Base-by-base conservation (phyloP, 2,797 vertebrate species). In the Arrhamphus sclerolepis region DNA sequence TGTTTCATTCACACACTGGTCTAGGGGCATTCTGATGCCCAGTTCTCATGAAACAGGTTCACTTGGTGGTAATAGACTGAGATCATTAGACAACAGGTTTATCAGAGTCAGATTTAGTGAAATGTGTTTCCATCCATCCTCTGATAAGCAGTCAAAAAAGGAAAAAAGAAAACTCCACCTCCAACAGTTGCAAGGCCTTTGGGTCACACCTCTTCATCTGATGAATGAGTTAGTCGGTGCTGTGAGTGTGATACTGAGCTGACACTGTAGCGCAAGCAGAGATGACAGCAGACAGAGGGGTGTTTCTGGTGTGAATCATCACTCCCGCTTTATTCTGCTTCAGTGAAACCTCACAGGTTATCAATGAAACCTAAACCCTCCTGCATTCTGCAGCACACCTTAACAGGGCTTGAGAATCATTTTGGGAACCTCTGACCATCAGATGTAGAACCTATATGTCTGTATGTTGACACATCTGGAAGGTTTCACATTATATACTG, bases 251-350 rank as follows among this genome's bases (percentile, higher is more conserved):
- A 46, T 24, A 38, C 29, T 2, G 44, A 43, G 69, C 56, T 57
- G 34, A 57, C 20, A 51, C 26, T 7, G 26, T n/a, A n/a, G n/a
- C n/a, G n/a, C n/a, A n/a, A n/a, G n/a, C n/a, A n/a, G n/a, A n/a
- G n/a, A n/a, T n/a, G n/a, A n/a, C n/a, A n/a, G 58, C 63, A 28
- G 54, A 42, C 39, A 14, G 49, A 50, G 64, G 2, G 62, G 53
- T 34, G 51, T 46, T 18, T 70, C 29, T 65, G 61, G 38, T 61
- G 52, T 72, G 73, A 81, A 40, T 72, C 42, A 74, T 78, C 60
- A 44, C 26, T 40, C 62, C 38, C 46, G 46, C 75, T 19, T 4
- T 42, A 18, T 57, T 10, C 14, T 26, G 4, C 29, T 39, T 18
- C 14, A 40, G 29, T 44, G 19, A 19, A 21, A 16, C 40, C 46